Percentiles rank a stretch among this genome's conserved stretches.
Evolutionary conservation across 2,888 invertebrate species (phyloP).

Genomic region (Caenorhabditis angaria): DNA sequence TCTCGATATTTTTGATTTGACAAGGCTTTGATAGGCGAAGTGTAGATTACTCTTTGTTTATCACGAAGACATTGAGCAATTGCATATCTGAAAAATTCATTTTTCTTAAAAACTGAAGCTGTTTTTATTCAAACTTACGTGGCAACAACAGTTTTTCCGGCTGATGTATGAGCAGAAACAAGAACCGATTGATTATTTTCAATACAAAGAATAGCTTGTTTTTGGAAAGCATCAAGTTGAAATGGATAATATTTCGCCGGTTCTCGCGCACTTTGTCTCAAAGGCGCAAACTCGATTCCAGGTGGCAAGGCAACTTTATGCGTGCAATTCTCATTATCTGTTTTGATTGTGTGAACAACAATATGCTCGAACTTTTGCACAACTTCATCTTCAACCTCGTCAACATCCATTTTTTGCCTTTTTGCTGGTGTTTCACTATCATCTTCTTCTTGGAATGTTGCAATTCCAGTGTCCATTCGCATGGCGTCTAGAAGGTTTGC

Average conservation of each 20-base stretch:
- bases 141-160: slow-evolving; percentile 96
- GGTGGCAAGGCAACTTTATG: slow-evolving; percentile 93
- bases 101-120: neutral
- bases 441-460: neutral
- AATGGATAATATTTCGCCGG: slow-evolving; percentile 94
- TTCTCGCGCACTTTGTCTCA: slow-evolving; percentile 77
- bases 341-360: slow-evolving; percentile 84
- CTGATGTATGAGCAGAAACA: slow-evolving; percentile 98
- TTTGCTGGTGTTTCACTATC: slow-evolving; percentile 4
- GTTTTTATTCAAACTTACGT: slow-evolving; percentile 79
- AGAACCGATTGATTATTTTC: slow-evolving; percentile 97
- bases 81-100: slow-evolving; percentile 78
- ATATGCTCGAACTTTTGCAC: slow-evolving; percentile 25
- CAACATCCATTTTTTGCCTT: neutral
- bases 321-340: slow-evolving; percentile 87
- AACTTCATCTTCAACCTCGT: neutral
- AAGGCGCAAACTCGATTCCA: slow-evolving; percentile 82
- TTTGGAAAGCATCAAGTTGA: slow-evolving; percentile 92
- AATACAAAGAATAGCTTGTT: slow-evolving; percentile 80
- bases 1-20: slow-evolving; percentile 99
- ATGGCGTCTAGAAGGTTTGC: slow-evolving; percentile 3
- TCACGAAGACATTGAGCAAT: slow-evolving; percentile 91
- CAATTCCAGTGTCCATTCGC: slow-evolving; percentile 1
- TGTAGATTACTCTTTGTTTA: slow-evolving; percentile 97
- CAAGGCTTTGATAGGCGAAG: slow-evolving; percentile 97